Evolutionary conservation across 2,888 invertebrate species (phyloP), one percentile per base, ranked within the genome.

Genomic region (Oxyteleia sp.): DNA sequence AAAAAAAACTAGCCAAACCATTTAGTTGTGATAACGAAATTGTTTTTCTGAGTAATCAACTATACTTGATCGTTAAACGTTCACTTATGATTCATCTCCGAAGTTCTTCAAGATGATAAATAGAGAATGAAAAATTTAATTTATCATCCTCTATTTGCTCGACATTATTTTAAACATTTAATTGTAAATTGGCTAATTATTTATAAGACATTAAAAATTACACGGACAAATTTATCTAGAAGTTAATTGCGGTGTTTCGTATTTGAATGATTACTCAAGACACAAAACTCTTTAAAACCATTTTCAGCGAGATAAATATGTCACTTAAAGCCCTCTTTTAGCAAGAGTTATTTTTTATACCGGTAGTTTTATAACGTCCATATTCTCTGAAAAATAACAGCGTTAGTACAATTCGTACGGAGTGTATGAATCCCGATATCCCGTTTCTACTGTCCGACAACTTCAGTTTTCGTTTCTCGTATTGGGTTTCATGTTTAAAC

Each of bases 341-440:
- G 16, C 26, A 43, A 59, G 20, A 43, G 45, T 26, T 61, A 68
- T 61, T 68, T 76, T 76, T 68, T 68, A 49, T 47, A 53, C 43
- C 35, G 59, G 11, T 23, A 32, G 35, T 68, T 66, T 59, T 53
- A 61, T 76, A 51, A 26, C 41, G 68, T 76, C 38, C 53, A 43
- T 68, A 61, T 76, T 41, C 32, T 8, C 15, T 61, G 20, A 26
- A 61, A 76, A 76, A 76, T 76, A 68, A 76, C 68, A 68, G 68
- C 59, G 76, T 53, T 26, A 26, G 61, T n/a, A 76, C 59, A 68
- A 76, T 66, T 66, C 47, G 26, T 47, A 35, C 38, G 23, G 26
- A 23, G 18, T 26, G 35, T 32, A 57, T 29, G 76, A 76, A 68
- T 75, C 57, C 66, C 64, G 66, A 51, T 76, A 76, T 59, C 66